Base-by-base conservation (phyloP, 2,888 invertebrate species). In the Mesoligia furuncula region DNA sequence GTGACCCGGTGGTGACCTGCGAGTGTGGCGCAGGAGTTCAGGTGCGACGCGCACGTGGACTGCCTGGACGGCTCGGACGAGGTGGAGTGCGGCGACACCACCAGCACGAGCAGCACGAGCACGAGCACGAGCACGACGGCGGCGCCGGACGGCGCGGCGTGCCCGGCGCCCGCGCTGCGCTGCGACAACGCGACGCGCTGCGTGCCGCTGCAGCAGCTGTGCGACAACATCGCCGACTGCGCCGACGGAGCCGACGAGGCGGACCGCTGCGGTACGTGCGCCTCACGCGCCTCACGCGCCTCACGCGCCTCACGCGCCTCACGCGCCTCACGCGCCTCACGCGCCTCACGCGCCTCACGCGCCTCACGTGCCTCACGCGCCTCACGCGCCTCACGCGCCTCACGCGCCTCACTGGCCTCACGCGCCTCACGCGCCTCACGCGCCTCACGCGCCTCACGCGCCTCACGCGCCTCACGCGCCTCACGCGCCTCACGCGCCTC, bases 211-310 rank as follows among this genome's bases (percentile, higher is more conserved):
- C 95, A 96, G 73, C 97, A 98, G 92, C 97, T 98, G 45, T 99
- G 99, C 93, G 98, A 99, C 94, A 97, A 97, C 3, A 91, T 92
- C 31, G 87, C 92, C 6, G 98, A 99, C 92, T 99, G 98, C 93
- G 94, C 95, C 2, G 98, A 99, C 94, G 97, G 97, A 31, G 97
- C 98, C 0, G 99, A 99, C 93, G 99, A 99, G 94, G 98, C 98
- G 0, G 97, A 97, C 81, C 95, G 98, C 17, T 98, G 98, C 90
- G 97, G 97, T 95, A 57, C 31, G 74, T 73, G 24, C 24, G 2
- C 48, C 48, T 31, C 42, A 0, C 27, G 45, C 11, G 13, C 67
- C n/a, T n/a, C n/a, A n/a, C n/a, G 24, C 24, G 2, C 48, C 48
- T 31, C 42, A 0, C 27, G 45, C 11, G 13, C 67, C n/a, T n/a